Evolutionary conservation across 2,888 invertebrate species (phyloP).

Genomic region (Eilema depressum): DNA sequence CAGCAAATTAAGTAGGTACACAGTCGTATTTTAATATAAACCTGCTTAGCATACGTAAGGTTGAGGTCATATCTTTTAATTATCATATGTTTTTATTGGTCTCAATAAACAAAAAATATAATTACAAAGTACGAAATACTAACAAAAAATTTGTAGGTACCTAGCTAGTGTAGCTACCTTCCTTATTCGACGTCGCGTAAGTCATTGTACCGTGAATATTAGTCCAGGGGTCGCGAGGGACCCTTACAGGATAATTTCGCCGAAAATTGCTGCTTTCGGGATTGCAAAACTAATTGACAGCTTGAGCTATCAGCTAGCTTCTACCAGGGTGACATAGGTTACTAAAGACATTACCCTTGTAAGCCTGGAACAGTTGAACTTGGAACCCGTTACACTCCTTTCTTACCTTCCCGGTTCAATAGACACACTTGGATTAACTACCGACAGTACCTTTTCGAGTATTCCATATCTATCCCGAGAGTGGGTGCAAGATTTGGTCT

Average conservation of each 20-base stretch:
- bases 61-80: conserved; percentile 4
- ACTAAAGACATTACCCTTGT: neutral
- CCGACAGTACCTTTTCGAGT: too few relatives aligned
- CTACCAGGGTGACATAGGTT: neutral
- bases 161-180: neutral
- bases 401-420: too few relatives aligned
- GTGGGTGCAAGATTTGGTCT: too few relatives aligned
- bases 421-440: too few relatives aligned
- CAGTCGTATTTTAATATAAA: neutral
- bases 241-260: neutral
- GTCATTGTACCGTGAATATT: neutral
- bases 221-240: neutral
- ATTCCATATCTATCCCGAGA: too few relatives aligned
- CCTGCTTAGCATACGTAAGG: conserved; percentile 4
- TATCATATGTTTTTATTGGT: neutral
- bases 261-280: neutral
- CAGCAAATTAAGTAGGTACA: neutral
- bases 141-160: neutral
- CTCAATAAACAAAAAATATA: conserved; percentile 4
- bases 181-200: neutral
- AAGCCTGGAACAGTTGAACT: too few relatives aligned
- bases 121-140: neutral
- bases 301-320: neutral
- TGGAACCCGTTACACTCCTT: neutral
- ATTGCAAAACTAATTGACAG: neutral